Evolutionary conservation across 2,797 vertebrate species (phyloP), one percentile per base, ranked within the genome.

Genomic region (Coregonus sp.): DNA sequence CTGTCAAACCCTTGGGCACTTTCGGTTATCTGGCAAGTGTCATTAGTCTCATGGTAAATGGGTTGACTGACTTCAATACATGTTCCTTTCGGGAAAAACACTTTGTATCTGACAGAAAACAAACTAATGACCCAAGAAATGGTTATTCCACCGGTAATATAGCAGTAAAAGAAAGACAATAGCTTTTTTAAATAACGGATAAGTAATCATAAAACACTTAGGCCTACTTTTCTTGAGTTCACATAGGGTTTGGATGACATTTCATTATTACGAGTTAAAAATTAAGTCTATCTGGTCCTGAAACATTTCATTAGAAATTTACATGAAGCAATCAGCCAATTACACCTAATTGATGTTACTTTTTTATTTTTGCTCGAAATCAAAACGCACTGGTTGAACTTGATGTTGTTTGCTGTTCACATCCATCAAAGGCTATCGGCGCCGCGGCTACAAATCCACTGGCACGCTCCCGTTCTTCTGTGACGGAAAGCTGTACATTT

Each of bases 11-110:
- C 71, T 65, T 18, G 47, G 70, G n/a, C 72, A 78, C 72, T 74
- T 63, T 61, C n/a, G 35, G 72, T 74, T 33, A 63, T 74, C 78
- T 75, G 78, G 78, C 18, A 73, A 76, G 66, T 73, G 66, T 73
- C 74, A 73, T 61, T 68, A 80, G 70, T 69, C 70, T 20, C n/a
- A 37, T 59, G 52, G 63, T 61, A 70, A 50, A 61, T 66, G 31
- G 50, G 51, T 20, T 54, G 59, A 25, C 40, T 4, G 33, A 35
- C 66, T 66, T 3, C 66, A 75, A 31, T 75, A 56, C 71, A 72
- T 33, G 52, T 33, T 72, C 51, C 66, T 33, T 35, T 33, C 29
- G 1, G 25, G 11, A 1, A 33, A 35, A 68, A 35, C 11, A 15
- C 50, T 15, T 72, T n/a, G 11, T 5, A 52, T 66, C 56, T 75